Percentiles rank a stretch among this genome's conserved stretches.
These are phyloP conservation scores for Ips typographus DNA, from an alignment of 1,140 invertebrate genomes.

Conservation along the genomic window DNA sequence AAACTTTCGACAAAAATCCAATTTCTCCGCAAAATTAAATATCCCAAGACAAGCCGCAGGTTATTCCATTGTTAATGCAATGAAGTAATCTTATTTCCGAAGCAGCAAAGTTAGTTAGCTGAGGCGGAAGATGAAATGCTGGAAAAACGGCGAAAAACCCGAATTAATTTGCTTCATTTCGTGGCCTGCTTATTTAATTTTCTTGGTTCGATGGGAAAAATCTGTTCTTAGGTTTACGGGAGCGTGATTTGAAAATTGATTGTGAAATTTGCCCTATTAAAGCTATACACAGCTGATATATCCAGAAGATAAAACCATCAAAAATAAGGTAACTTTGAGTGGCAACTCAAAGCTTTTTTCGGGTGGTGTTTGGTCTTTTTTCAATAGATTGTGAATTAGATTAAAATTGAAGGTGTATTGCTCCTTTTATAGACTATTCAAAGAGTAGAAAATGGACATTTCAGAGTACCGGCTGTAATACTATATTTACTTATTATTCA, in stretches of 20 bases:
- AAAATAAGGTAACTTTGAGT: too few species aligned
- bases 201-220: not conserved
- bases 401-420: too few species aligned
- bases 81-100: slow-evolving; percentile 29
- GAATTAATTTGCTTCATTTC: slow-evolving; percentile 25
- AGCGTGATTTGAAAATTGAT: not conserved
- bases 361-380: too few species aligned
- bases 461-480: too few species aligned
- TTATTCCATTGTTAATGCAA: slow-evolving; percentile 28
- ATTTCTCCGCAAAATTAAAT: slow-evolving; percentile 18
- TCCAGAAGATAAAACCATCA: too few species aligned
- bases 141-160: slow-evolving; percentile 14
- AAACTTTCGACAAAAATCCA: slow-evolving; percentile 21
- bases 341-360: too few species aligned
- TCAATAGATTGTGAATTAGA: too few species aligned
- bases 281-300: too few species aligned
- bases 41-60: slow-evolving; percentile 5
- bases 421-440: too few species aligned
- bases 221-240: not conserved
- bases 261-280: too few species aligned
- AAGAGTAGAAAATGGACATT: too few species aligned
- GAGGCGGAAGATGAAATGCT: slow-evolving; percentile 1
- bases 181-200: slow-evolving; percentile 18
- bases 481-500: too few species aligned
- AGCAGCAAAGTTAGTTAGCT: slow-evolving; percentile 26